A percentile compares a stretch with the other conserved stretches of the same genome.
Conservation (phyloP, 1,140 invertebrate genomes). For the Drosophila varians region DNA sequence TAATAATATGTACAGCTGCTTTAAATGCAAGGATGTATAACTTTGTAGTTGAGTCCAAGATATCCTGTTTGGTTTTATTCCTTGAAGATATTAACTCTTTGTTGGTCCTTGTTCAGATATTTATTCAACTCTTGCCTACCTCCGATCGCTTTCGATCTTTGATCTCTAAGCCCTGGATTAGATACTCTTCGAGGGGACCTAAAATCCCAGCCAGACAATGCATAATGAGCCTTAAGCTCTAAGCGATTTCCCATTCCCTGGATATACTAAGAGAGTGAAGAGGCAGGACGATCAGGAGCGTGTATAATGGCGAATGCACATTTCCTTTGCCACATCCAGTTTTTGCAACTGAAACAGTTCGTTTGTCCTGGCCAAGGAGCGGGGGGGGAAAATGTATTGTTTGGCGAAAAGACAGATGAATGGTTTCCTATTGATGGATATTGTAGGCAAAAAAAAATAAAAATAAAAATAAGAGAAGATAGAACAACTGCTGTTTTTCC, state of each 20-base stretch:
- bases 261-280: conserved; percentile 1
- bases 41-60: too few relatives aligned
- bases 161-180: conserved; percentile 35
- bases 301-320: conserved; percentile 59
- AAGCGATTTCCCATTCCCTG: conserved; percentile 18
- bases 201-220: conserved; percentile 37
- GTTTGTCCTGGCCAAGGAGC: conserved; percentile 10
- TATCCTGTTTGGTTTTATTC: too few relatives aligned
- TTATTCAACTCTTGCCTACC: conserved; percentile 19
- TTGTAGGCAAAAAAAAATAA: conserved; percentile 2
- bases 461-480: background rate
- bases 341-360: conserved; percentile 45
- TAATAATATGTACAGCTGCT: too few relatives aligned
- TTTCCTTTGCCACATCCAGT: conserved; percentile 62
- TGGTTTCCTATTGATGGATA: background rate
- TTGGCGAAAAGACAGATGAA: conserved; percentile 12
- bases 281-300: conserved; percentile 10
- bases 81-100: too few relatives aligned
- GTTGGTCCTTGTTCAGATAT: too few relatives aligned
- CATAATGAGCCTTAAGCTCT: conserved; percentile 59
- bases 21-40: too few relatives aligned
- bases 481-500: conserved; percentile 70
- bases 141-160: conserved; percentile 28
- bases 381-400: conserved; percentile 53
- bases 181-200: conserved; percentile 10